Percentiles rank a stretch among this genome's conserved stretches.
phyloP scores from a whole-genome alignment of 1,140 invertebrate species.

The Doryteuthis pealeii region DNA sequence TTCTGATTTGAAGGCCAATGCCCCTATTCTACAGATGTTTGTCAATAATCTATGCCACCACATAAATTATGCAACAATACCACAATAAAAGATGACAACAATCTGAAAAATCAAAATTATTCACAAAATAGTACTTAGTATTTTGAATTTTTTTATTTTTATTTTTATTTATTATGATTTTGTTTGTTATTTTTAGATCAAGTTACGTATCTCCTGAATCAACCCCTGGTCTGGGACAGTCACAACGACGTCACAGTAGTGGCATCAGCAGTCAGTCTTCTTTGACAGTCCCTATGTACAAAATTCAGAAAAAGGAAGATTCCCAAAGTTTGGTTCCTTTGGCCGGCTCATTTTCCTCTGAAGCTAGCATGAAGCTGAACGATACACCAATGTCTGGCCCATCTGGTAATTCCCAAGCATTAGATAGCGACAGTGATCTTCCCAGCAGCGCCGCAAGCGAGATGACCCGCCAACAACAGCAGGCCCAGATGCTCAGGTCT shows the following conservation, averaged over 20 bases:
- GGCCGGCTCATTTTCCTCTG: constrained; percentile 23
- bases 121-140: no score
- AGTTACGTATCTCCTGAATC: background rate
- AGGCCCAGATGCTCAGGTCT: background rate
- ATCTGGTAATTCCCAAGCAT: background rate
- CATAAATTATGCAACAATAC: no score
- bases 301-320: constrained; percentile 20
- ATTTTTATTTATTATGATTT: no score
- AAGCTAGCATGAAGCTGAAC: background rate
- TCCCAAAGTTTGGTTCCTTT: constrained; percentile 30
- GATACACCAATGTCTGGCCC: background rate
- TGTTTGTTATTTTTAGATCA: constrained; percentile 3
- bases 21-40: no score
- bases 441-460: background rate
- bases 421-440: background rate
- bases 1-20: no score
- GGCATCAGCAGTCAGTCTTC: constrained; percentile 21
- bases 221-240: background rate
- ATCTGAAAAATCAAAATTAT: no score
- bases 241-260: background rate
- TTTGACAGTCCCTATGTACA: constrained; percentile 17
- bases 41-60: no score
- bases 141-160: no score
- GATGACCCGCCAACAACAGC: background rate
- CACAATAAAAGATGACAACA: no score